phyloP scores from a whole-genome alignment of 92 coral and sea anemone species.

The Montipora capitata region DNA sequence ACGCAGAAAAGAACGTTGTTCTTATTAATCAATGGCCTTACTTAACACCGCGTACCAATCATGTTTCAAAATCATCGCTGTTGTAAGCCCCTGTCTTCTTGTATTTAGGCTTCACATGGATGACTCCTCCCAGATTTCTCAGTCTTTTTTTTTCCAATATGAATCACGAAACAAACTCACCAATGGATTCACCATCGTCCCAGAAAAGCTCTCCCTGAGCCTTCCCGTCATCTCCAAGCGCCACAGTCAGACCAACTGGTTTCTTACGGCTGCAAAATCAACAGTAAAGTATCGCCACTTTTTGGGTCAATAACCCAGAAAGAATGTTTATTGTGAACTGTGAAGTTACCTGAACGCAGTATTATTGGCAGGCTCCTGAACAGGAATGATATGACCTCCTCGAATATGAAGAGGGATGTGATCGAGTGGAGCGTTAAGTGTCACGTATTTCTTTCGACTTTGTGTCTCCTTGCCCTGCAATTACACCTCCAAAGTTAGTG shows the following conservation, averaged over 20 bases:
- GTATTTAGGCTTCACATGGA: too few relatives aligned
- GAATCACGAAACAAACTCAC: slow-evolving; percentile 42
- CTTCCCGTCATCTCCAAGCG: slow-evolving; percentile 71
- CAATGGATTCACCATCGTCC: slow-evolving; percentile 98
- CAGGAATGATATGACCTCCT: slow-evolving; percentile 91
- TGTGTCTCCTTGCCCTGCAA: slow-evolving; percentile 81
- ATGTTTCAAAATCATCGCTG: too few relatives aligned
- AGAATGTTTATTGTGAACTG: not conserved
- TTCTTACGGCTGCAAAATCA: slow-evolving; percentile 84
- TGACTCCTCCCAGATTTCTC: too few relatives aligned
- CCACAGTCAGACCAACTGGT: slow-evolving; percentile 84
- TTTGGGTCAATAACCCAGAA: not conserved
- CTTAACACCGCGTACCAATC: too few relatives aligned
- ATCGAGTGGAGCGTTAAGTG: slow-evolving; percentile 87
- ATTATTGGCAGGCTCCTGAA: slow-evolving; percentile 97
- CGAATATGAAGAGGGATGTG: slow-evolving; percentile 93
- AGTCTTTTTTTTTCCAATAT: too few relatives aligned
- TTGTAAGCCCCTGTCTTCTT: too few relatives aligned
- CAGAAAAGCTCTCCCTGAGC: slow-evolving; percentile 94
- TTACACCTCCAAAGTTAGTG: not conserved
- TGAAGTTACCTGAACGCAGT: slow-evolving; percentile 86
- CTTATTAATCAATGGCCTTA: too few relatives aligned
- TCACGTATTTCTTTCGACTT: slow-evolving; percentile 56
- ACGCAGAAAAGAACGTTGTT: too few relatives aligned
- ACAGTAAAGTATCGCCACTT: not conserved